Base-by-base conservation (phyloP, 2,113 vertebrate species). In the Pagrus major region DNA sequence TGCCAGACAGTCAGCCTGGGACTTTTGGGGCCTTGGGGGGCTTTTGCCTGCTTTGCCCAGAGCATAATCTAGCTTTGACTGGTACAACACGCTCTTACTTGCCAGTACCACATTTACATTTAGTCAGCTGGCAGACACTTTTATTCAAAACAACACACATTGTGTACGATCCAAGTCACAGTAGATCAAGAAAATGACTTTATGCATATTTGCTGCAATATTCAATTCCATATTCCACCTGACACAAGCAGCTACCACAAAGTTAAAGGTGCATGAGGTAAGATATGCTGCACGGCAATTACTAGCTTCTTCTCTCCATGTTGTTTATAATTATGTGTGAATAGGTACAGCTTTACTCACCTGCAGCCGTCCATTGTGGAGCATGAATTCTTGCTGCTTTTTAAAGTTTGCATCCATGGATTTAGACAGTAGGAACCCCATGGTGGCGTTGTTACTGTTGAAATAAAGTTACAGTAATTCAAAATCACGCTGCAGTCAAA, bases 371-470 rank as follows among this genome's bases (percentile, higher is more conserved):
- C 87, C 35, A 60, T 95, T 96, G 72, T 93, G 94, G 1, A 94
- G 82, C 96, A 96, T 95, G 11, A 97, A 95, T 72, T 98, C 97
- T 77, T 96, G 95, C 79, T 97, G 96, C 52, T 87, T 95, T 74
- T 94, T 94, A 29, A 98, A 76, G 86, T 90, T 96, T 85, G 95
- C 95, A 42, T 94, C 96, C 94, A 96, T 78, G 41, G 94, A 88
- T 81, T 96, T 97, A 0, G 96, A 97, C 27, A 96, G 93, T 2
- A 97, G 10, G 47, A 96, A 94, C 1, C 97, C 96, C 98, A 96
- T 96, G 29, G 52, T 89, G 55, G 56, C 73, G 71, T 79, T 78
- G 65, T 37, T 9, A 6, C 58, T 41, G 88, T 9, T 3, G 51
- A 54, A 6, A 14, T 2, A 54, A 15, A 54, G 12, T 27, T 27